phyloP scores from a whole-genome alignment of 2,888 invertebrate genomes.

The Iselma pallidipennis region DNA sequence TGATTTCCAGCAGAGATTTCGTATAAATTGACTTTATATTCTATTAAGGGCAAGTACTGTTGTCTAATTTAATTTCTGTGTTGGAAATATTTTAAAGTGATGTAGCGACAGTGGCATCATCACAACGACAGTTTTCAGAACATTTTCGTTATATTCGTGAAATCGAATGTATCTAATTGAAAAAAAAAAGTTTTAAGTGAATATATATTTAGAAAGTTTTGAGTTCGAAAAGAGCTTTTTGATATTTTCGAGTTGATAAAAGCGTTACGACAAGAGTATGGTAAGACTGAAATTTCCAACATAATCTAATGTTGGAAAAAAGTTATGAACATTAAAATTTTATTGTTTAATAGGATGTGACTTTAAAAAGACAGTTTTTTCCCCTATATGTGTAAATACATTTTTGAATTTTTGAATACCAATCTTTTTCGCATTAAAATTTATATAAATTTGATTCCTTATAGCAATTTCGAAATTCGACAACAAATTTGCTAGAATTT shows the following conservation, averaged over 20 bases:
- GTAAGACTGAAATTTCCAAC: background rate
- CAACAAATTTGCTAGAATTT: slow-evolving; percentile 21
- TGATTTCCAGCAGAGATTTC: slow-evolving; percentile 25
- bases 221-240: background rate
- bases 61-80: slow-evolving; percentile 40
- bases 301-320: too few species aligned
- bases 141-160: background rate
- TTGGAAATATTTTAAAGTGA: slow-evolving; percentile 37
- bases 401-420: too few species aligned
- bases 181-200: slow-evolving; percentile 4
- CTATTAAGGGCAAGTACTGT: slow-evolving; percentile 39
- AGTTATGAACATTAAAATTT: too few species aligned
- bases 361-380: too few species aligned
- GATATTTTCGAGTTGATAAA: too few species aligned
- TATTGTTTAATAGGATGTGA: too few species aligned
- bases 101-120: slow-evolving; percentile 9
- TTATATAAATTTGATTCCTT: slow-evolving; percentile 26
- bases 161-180: slow-evolving; percentile 14
- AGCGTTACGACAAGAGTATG: background rate
- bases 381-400: too few species aligned
- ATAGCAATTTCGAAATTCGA: slow-evolving; percentile 20
- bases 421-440: slow-evolving; percentile 15
- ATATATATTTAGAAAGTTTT: too few species aligned
- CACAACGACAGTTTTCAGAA: background rate
- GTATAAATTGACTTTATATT: slow-evolving; percentile 41